Percentiles rank a stretch among this genome's conserved stretches.
Conservation (phyloP, 2,888 invertebrate genomes). For the Dryococelus australis region DNA sequence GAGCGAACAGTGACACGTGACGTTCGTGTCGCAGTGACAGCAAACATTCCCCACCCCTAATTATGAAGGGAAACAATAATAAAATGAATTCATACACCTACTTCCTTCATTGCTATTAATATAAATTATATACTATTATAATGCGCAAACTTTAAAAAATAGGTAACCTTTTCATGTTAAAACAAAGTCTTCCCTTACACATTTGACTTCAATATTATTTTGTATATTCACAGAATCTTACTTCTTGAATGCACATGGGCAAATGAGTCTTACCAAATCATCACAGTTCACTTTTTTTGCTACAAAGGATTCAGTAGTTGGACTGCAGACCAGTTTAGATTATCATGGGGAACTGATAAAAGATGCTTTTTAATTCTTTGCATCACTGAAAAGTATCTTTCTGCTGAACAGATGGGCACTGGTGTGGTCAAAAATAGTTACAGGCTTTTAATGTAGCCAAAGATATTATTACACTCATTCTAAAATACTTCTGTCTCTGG, state of each 20-base stretch:
- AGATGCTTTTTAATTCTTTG: not conserved
- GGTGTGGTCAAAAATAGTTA: constrained; percentile 22
- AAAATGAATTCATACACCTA: too few relatives aligned
- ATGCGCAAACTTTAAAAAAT: too few relatives aligned
- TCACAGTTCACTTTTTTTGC: not conserved
- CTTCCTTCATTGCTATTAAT: too few relatives aligned
- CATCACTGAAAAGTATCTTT: not conserved
- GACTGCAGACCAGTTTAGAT: not conserved
- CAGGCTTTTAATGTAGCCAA: not conserved
- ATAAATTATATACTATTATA: too few relatives aligned
- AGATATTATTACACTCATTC: not conserved
- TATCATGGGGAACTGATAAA: not conserved
- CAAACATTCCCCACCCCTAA: too few relatives aligned
- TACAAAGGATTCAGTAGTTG: not conserved
- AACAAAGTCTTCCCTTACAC: not conserved
- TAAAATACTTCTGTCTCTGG: not conserved
- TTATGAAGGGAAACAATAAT: too few relatives aligned
- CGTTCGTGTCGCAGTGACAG: too few relatives aligned
- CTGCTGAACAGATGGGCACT: not conserved
- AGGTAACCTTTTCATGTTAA: too few relatives aligned
- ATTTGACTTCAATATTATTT: not conserved
- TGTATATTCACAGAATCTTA: not conserved
- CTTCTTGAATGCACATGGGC: not conserved
- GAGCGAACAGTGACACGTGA: too few relatives aligned
- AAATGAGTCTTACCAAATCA: too few relatives aligned